Conservation (phyloP, 2,888 invertebrate genomes). For the Clepsis dumicolana region DNA sequence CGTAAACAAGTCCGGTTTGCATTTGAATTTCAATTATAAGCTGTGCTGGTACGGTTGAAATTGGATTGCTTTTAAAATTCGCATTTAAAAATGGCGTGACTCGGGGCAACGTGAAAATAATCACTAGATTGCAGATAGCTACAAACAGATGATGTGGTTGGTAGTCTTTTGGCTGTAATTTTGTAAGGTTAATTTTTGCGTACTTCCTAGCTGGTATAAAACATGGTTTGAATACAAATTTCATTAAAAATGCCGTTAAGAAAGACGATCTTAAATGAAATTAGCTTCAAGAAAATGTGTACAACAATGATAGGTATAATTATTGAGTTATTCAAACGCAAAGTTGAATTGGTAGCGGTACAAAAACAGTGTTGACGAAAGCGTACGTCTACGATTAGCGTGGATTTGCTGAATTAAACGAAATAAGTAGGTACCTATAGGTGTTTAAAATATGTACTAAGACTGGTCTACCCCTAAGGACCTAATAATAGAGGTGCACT, state of each 20-base stretch:
- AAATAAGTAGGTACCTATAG: no score
- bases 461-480: no score
- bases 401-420: no score
- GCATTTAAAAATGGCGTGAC: constrained; percentile 35
- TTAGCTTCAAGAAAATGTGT: not conserved
- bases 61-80: not conserved
- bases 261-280: not conserved
- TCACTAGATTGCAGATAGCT: constrained; percentile 20
- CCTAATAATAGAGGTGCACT: no score
- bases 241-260: not conserved
- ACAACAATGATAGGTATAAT: not conserved
- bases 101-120: constrained; percentile 23
- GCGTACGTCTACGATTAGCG: no score
- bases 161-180: not conserved
- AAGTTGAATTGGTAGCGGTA: constrained; percentile 8
- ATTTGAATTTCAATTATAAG: not conserved
- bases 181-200: not conserved
- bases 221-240: constrained; percentile 2
- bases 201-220: not conserved
- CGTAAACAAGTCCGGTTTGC: constrained; percentile 28
- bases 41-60: not conserved
- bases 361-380: constrained; percentile 4
- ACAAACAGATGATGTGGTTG: not conserved
- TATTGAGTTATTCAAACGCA: not conserved
- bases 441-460: no score